A percentile compares a stretch with the other conserved stretches of the same genome.
Evolutionary conservation across 1,140 invertebrate genomes (phyloP).

Genomic region (Ectropis grisescens): DNA sequence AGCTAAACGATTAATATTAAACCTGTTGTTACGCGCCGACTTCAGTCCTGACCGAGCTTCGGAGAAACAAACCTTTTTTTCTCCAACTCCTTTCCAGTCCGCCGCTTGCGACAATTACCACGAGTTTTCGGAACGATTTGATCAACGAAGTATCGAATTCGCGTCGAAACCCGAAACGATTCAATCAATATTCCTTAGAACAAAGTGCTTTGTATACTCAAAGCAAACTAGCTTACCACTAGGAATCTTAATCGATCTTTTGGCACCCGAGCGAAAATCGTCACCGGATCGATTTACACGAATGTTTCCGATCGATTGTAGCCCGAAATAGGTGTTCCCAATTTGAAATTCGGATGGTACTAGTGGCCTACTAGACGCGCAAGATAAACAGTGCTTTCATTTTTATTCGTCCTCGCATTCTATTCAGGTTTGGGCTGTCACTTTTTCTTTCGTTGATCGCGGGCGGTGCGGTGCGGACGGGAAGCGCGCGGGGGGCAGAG

Average conservation of each 20-base stretch:
- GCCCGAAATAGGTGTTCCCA: no score
- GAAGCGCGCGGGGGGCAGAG: no score
- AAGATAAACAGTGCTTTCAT: conserved; percentile 52
- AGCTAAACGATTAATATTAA: conserved; percentile 16
- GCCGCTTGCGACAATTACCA: conserved; percentile 19
- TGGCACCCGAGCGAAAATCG: no score
- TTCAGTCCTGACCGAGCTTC: conserved; percentile 4
- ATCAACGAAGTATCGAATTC: conserved; percentile 19
- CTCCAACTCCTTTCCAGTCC: conserved; percentile 20
- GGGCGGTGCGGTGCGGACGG: not conserved
- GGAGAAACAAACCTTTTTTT: conserved; percentile 21
- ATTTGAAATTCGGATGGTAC: no score
- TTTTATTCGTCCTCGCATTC: conserved; percentile 65
- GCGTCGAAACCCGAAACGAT: conserved; percentile 7
- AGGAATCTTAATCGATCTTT: no score
- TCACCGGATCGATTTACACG: no score
- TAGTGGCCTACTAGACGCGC: conserved; percentile 5
- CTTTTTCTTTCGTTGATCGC: conserved; percentile 61
- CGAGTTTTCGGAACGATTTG: conserved; percentile 21
- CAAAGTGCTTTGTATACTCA: no score
- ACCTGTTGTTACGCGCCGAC: conserved; percentile 1
- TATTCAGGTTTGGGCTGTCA: conserved; percentile 64
- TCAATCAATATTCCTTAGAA: no score
- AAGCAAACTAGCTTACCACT: no score
- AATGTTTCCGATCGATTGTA: no score